These are phyloP conservation scores for Eleutherodactylus coqui DNA, from an alignment of 2,797 vertebrate genomes.

Conservation along the genomic window DNA sequence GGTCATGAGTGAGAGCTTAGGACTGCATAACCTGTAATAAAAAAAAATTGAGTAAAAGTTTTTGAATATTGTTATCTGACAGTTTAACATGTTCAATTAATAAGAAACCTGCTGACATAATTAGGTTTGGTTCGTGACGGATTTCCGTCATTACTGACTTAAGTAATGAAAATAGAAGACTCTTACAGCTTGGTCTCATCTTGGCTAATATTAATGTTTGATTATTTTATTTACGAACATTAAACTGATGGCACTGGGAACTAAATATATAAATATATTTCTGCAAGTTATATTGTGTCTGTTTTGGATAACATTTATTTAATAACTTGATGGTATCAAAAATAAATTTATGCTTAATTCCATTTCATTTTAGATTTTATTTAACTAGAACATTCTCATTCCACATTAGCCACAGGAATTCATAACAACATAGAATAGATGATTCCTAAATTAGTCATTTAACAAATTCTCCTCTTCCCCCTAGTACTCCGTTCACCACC, in stretches of 20 bases:
- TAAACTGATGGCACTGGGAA: not conserved
- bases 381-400: not conserved
- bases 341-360: not conserved
- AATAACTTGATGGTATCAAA: not conserved
- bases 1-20: no score
- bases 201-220: not conserved
- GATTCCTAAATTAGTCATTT: conserved; percentile 9
- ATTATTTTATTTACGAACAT: not conserved
- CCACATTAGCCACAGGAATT: conserved; percentile 1
- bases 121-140: not conserved
- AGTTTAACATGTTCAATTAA: not conserved
- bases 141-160: not conserved
- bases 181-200: not conserved
- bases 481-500: not conserved
- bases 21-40: not conserved
- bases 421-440: not conserved
- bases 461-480: not conserved
- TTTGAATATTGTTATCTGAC: not conserved
- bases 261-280: not conserved
- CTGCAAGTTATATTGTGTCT: not conserved
- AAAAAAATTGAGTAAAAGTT: no score
- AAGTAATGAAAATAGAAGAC: not conserved
- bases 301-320: not conserved
- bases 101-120: not conserved
- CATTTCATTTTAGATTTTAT: not conserved